Evolutionary conservation across 2,113 vertebrate species (phyloP), one percentile per base, ranked within the genome.

Genomic region (Cyprinus carpio): DNA sequence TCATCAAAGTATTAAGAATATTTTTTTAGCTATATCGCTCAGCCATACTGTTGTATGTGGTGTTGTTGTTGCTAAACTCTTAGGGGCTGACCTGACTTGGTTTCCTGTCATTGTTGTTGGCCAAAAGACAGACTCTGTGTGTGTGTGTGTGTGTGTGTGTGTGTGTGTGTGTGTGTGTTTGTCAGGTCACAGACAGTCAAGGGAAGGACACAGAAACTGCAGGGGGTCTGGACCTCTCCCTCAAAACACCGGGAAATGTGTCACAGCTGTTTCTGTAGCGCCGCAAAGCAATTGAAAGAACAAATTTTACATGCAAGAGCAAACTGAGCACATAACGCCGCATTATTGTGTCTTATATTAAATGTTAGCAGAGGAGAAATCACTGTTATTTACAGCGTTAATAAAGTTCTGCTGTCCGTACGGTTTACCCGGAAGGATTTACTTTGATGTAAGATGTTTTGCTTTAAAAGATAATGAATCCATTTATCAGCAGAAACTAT

Each of bases 41-140:
- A 13, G 54, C 27, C 31, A 25, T 60, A 79, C 5, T 71, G 4
- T 75, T 71, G 4, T 75, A 60, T 65, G 4, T 64, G 20, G 5
- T 78, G 69, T 75, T 56, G 49, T 84, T 84, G 81, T 65, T 43
- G 23, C 46, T 87, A 60, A 40, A 46, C 56, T 79, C 16, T 81
- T 49, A 75, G 62, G 49, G 76, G 60, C n/a, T 31, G 31, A 79
- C 75, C 81, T 86, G 40, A 72, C 82, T 77, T 81, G 60, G 43
- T 79, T 88, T 88, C 85, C 84, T 76, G 67, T 84, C 25, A 88
- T 88, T 88, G 87, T 88, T 74, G 60, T 86, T 80, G 34, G 34
- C 46, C 29, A 67, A 51, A 78, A 72, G 65, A 54, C 56, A 83
- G 64, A 77, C 80, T 71, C 18, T 9, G 18, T 56, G 83, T 79